Conservation (phyloP, 2,113 vertebrate genomes). For the Taurulus bubalis region DNA sequence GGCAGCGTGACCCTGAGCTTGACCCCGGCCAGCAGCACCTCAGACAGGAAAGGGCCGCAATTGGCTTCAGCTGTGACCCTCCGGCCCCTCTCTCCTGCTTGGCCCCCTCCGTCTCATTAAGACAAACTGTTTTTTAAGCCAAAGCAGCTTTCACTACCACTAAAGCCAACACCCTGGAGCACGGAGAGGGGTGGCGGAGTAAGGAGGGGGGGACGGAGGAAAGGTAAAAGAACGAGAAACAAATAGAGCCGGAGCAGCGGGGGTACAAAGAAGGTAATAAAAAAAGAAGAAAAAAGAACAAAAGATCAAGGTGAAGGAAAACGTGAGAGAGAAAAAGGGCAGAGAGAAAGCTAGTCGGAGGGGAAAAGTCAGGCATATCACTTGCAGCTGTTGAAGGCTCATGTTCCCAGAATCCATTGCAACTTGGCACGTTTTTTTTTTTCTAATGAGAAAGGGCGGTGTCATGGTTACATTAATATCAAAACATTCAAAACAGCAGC, state of each 20-base stretch:
- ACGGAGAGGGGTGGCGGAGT: conserved; percentile 35
- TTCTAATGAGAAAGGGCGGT: conserved; percentile 73
- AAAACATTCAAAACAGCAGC: conserved; percentile 74
- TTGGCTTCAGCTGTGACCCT: conserved; percentile 85
- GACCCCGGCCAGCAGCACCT: conserved; percentile 78
- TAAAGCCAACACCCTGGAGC: conserved; percentile 80
- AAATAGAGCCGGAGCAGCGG: conserved; percentile 59
- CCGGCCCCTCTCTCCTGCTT: conserved; percentile 50
- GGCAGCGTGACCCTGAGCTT: conserved; percentile 78
- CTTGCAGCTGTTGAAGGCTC: conserved; percentile 80
- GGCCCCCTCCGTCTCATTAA: conserved; percentile 76
- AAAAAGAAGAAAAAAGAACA: conserved; percentile 56
- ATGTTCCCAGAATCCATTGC: conserved; percentile 78
- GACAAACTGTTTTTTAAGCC: conserved; percentile 86
- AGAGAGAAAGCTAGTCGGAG: conserved; percentile 68
- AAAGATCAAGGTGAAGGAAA: conserved; percentile 77
- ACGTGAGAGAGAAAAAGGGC: conserved; percentile 58
- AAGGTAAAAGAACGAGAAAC: conserved; percentile 61
- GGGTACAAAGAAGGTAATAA: conserved; percentile 55
- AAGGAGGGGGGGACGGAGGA: conserved; percentile 35
- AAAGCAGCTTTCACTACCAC: conserved; percentile 83
- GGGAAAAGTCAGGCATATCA: conserved; percentile 71
- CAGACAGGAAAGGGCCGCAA: conserved; percentile 84
- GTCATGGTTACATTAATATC: conserved; percentile 79
- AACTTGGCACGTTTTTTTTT: conserved; percentile 63